Percentiles rank a stretch among this genome's conserved stretches.
Conservation (phyloP, 2,113 vertebrate genomes). For the Ciconia maguari region DNA sequence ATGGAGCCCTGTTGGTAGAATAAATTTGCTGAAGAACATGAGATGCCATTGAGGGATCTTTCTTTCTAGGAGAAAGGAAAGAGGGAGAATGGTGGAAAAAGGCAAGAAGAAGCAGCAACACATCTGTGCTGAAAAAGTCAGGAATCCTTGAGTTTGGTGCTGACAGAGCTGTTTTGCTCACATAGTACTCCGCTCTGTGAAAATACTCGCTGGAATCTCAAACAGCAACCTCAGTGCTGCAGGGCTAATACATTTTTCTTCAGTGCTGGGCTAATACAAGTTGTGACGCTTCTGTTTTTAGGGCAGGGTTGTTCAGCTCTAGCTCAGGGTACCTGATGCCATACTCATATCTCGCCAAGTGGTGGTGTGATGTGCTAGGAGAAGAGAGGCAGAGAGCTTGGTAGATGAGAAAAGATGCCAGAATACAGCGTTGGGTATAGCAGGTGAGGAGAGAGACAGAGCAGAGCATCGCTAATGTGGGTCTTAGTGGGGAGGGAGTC, state of each 20-base stretch:
- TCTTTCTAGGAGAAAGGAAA: neutral
- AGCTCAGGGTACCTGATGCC: neutral
- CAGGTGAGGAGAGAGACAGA: neutral
- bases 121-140: neutral
- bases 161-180: neutral
- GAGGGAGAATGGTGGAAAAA: neutral
- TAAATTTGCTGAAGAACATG: neutral
- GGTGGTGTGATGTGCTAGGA: neutral
- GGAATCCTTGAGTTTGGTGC: neutral
- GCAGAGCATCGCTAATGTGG: neutral
- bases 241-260: neutral
- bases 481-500: neutral
- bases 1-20: neutral
- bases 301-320: neutral
- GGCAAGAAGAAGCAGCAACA: fast-evolving
- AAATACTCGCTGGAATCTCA: neutral
- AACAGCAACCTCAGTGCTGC: neutral
- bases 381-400: neutral
- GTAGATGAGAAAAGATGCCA: neutral
- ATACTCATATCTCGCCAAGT: neutral
- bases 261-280: neutral
- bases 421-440: neutral
- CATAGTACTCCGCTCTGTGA: neutral
- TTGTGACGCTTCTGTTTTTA: neutral
- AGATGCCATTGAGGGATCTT: neutral